A percentile compares a stretch with the other conserved stretches of the same genome.
Evolutionary conservation across 2,113 vertebrate species (phyloP).

Genomic region (Cinclus cinclus): DNA sequence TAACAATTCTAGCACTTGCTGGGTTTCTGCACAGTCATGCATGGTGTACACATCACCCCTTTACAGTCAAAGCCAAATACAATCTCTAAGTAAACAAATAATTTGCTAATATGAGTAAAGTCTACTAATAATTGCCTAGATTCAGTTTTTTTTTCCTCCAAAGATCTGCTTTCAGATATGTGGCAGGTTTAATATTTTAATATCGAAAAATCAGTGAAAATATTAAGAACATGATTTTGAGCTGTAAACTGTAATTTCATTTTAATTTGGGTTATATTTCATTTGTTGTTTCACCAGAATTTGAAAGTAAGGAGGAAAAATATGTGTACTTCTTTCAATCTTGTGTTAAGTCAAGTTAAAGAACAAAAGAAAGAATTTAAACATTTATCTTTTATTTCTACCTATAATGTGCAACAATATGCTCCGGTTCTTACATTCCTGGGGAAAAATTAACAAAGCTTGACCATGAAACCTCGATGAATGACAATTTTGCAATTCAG

Average conservation of each 20-base stretch:
- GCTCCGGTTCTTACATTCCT: background rate
- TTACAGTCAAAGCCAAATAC: background rate
- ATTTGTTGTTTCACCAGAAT: background rate
- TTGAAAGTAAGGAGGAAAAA: background rate
- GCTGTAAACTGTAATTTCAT: background rate
- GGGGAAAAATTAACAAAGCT: background rate
- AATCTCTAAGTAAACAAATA: background rate
- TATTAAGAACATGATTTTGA: background rate
- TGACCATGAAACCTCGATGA: background rate
- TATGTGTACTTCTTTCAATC: background rate
- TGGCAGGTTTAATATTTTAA: background rate
- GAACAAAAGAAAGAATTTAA: background rate
- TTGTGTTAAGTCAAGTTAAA: background rate
- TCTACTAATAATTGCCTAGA: background rate
- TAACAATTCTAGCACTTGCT: background rate
- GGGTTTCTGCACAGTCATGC: background rate
- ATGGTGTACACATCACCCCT: rapidly evolving
- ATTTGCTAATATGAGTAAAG: background rate
- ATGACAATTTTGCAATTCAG: background rate
- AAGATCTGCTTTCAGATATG: background rate
- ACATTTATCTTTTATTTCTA: background rate
- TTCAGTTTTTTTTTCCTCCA: background rate
- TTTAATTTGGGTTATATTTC: background rate
- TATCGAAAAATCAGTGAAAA: background rate
- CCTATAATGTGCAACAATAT: background rate